Evolutionary conservation across 2,797 vertebrate species (phyloP).

Genomic region (Anableps anableps): DNA sequence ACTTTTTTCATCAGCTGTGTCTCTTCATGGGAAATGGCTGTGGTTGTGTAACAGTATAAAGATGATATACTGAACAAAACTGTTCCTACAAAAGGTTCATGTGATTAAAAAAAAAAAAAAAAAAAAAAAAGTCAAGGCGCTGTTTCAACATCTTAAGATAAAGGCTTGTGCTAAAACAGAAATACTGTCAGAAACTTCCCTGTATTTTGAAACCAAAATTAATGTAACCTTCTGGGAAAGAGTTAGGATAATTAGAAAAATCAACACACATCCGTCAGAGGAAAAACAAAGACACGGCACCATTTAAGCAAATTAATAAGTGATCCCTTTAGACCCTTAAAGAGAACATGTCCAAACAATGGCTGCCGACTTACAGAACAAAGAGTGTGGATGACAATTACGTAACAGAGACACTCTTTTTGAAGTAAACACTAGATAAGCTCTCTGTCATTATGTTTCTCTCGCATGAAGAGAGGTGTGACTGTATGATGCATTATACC

Average conservation of each 20-base stretch:
- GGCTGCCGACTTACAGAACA: slow-evolving; percentile 43
- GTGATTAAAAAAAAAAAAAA: background rate
- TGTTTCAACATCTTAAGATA: background rate
- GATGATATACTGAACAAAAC: slow-evolving; percentile 6
- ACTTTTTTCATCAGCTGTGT: slow-evolving; percentile 35
- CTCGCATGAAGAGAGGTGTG: slow-evolving; percentile 38
- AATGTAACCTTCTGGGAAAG: background rate
- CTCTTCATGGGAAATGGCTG: slow-evolving; percentile 40
- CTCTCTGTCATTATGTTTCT: slow-evolving; percentile 57
- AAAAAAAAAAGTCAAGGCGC: background rate
- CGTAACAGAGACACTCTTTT: slow-evolving; percentile 35
- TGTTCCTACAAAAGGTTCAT: background rate
- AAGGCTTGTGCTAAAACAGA: background rate
- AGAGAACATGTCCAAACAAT: slow-evolving; percentile 53
- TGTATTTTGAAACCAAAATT: background rate
- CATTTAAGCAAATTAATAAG: slow-evolving; percentile 33
- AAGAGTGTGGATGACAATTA: slow-evolving; percentile 42
- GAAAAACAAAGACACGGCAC: slow-evolving; percentile 43
- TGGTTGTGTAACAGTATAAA: slow-evolving; percentile 1
- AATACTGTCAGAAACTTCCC: background rate
- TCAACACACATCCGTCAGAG: slow-evolving; percentile 5
- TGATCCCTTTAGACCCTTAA: slow-evolving; percentile 37
- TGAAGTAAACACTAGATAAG: slow-evolving; percentile 59
- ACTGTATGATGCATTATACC: slow-evolving; percentile 3
- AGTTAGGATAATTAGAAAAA: background rate